These are phyloP conservation scores for Dasysyrphus albostriatus DNA, from an alignment of 2,888 invertebrate genomes.

Conservation along the genomic window DNA sequence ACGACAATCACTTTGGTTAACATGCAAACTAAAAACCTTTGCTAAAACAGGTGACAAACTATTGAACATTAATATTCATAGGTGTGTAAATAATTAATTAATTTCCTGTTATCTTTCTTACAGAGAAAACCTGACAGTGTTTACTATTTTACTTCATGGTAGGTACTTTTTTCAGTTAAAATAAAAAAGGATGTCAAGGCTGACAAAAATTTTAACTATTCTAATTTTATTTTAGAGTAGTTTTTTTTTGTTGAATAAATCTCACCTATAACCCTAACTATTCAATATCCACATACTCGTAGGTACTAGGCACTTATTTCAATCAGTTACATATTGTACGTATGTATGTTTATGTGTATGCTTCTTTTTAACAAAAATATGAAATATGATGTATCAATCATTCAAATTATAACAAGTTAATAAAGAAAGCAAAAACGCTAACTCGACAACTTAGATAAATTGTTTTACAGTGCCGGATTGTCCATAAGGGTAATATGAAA, in stretches of 20 bases:
- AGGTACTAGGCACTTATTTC: background rate
- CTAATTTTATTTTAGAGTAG: background rate
- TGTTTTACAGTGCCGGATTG: background rate
- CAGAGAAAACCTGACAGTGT: background rate
- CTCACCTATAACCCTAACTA: conserved; percentile 5
- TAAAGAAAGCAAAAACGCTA: background rate
- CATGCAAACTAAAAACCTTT: conserved; percentile 9
- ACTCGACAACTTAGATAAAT: background rate
- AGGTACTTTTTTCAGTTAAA: background rate
- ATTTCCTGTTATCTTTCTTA: background rate
- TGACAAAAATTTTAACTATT: background rate
- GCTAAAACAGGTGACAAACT: conserved; percentile 10
- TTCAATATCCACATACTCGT: conserved; percentile 5
- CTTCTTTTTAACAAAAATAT: background rate
- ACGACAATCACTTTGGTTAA: background rate
- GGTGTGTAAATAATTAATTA: conserved; percentile 31
- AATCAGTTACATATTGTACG: background rate
- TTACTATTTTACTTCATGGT: background rate
- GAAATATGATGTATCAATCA: conserved; percentile 31
- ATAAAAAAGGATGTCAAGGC: conserved; percentile 18
- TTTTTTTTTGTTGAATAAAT: background rate
- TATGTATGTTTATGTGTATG: no score
- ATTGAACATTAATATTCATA: background rate
- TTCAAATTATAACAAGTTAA: conserved; percentile 18
- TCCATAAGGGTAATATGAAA: background rate